Conservation (phyloP, 2,797 vertebrate species). For the Gymnopithys bicolor region DNA sequence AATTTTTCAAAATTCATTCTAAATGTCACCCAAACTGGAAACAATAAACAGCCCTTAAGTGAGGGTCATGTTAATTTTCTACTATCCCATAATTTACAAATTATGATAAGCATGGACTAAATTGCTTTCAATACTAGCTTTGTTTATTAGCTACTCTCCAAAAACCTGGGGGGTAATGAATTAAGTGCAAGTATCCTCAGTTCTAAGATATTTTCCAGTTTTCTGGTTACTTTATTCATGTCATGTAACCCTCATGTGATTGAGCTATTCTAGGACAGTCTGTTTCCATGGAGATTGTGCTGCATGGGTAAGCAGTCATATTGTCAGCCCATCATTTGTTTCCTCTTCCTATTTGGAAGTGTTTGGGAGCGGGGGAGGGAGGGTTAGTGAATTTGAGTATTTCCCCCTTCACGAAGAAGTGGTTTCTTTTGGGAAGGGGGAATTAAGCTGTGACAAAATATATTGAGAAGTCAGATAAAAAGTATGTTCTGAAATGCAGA, state of each 20-base stretch:
- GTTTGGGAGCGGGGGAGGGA: not conserved
- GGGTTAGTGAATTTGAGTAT: not conserved
- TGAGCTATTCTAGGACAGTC: conserved; percentile 63
- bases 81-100: not conserved
- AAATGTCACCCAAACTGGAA: not conserved
- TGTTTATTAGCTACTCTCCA: conserved; percentile 10
- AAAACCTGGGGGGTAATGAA: not conserved
- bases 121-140: not conserved
- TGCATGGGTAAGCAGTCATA: conserved; percentile 51
- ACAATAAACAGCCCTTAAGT: not conserved
- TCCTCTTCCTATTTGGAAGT: conserved; percentile 51
- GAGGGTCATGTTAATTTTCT: not conserved
- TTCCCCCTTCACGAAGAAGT: not conserved
- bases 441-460: not conserved
- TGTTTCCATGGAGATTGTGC: conserved; percentile 64
- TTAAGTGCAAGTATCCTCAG: not conserved
- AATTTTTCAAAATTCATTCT: not conserved
- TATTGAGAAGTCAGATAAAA: not conserved
- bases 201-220: conserved; percentile 29
- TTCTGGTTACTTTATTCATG: conserved; percentile 69
- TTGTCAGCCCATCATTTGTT: conserved; percentile 47
- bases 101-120: not conserved
- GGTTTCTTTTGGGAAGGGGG: not conserved
- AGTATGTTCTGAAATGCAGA: not conserved
- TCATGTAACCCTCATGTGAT: conserved; percentile 71